Conservation (phyloP, 2,797 vertebrate species). For the Vultur gryphus region DNA sequence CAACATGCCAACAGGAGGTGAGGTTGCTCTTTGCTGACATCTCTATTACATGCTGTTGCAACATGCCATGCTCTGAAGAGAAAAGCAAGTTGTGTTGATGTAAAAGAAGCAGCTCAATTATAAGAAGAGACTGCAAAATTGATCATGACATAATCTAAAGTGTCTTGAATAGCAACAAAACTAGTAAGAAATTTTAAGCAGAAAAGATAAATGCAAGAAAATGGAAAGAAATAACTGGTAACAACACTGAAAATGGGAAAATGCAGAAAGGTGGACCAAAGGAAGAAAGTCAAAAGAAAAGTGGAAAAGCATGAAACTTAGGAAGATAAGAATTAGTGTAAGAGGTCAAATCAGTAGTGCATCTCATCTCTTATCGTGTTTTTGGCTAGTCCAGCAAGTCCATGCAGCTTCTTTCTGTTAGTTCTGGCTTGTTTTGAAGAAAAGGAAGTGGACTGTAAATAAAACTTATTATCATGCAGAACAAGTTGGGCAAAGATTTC, state of each 20-base stretch:
- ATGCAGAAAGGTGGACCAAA: neutral
- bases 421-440: neutral
- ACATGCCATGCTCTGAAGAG: neutral
- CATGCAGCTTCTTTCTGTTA: neutral
- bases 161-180: neutral
- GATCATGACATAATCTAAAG: neutral
- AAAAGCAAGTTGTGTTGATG: neutral
- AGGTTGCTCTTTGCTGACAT: neutral
- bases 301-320: neutral
- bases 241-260: neutral
- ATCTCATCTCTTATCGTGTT: neutral
- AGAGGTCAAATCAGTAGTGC: neutral
- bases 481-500: neutral
- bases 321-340: neutral
- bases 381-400: neutral
- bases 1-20: neutral
- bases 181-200: neutral
- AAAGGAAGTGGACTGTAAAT: neutral
- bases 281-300: neutral
- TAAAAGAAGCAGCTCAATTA: neutral
- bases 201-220: neutral
- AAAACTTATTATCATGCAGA: neutral
- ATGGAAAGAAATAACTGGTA: neutral
- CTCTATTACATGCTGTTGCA: neutral
- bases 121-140: neutral